These are phyloP conservation scores for Vimba vimba DNA, from an alignment of 2,113 vertebrate genomes.

Conservation along the genomic window DNA sequence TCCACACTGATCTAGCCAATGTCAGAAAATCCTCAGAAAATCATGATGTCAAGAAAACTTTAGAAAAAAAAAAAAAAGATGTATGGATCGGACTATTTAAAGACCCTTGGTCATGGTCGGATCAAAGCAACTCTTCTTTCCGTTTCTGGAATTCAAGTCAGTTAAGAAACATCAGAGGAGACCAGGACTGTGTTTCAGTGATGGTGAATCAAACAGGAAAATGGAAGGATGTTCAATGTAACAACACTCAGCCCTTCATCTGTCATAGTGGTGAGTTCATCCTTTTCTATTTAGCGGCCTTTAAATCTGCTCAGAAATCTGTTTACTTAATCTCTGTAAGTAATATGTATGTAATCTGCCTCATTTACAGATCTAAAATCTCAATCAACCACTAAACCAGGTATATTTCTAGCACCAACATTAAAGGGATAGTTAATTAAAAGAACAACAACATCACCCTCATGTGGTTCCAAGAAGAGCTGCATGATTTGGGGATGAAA, in stretches of 20 bases:
- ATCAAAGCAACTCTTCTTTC: constrained; percentile 65
- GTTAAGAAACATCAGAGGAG: not conserved
- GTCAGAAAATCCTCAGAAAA: constrained; percentile 62
- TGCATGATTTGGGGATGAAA: too few relatives aligned
- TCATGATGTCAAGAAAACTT: constrained; percentile 33
- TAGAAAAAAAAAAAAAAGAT: not conserved
- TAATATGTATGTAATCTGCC: not conserved
- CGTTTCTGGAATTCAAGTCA: constrained; percentile 58
- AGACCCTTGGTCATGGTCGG: constrained; percentile 70
- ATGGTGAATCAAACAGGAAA: constrained; percentile 49
- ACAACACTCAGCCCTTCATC: not conserved
- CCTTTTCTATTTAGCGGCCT: not conserved
- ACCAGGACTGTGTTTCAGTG: constrained; percentile 54
- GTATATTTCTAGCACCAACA: too few relatives aligned
- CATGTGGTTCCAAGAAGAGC: too few relatives aligned
- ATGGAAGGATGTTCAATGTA: constrained; percentile 65
- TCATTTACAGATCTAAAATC: not conserved
- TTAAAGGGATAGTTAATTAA: too few relatives aligned
- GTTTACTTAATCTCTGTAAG: not conserved
- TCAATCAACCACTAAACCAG: too few relatives aligned
- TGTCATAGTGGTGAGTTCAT: constrained; percentile 12
- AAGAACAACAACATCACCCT: too few relatives aligned
- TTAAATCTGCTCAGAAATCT: not conserved
- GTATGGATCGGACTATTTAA: constrained; percentile 73
- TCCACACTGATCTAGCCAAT: constrained; percentile 64